Percentiles rank a stretch among this genome's conserved stretches.
Conservation (phyloP, 2,113 vertebrate genomes). For the Enhydra lutris region DNA sequence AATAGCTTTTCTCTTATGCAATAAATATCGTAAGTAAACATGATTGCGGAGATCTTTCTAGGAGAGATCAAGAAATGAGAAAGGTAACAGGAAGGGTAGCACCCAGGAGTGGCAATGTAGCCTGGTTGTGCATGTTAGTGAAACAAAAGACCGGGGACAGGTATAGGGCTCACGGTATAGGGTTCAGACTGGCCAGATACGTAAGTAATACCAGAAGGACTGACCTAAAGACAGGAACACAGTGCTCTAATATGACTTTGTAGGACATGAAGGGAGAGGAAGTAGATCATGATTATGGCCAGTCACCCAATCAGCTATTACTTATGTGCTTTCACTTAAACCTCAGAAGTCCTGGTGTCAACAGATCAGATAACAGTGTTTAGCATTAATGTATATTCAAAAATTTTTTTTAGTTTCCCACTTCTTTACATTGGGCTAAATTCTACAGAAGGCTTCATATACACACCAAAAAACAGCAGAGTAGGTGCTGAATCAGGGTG, state of each 20-base stretch:
- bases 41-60: neutral
- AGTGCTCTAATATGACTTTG: rapidly evolving
- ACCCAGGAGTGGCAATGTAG: rapidly evolving
- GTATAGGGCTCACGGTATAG: neutral
- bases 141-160: neutral
- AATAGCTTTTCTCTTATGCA: neutral
- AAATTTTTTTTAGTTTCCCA: neutral
- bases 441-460: neutral
- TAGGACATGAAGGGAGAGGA: rapidly evolving
- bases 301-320: neutral
- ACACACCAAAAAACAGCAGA: neutral
- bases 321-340: neutral
- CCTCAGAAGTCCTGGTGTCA: too few species aligned
- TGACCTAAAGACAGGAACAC: neutral
- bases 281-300: rapidly evolving
- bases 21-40: neutral
- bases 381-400: neutral
- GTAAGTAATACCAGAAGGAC: neutral
- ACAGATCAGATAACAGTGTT: too few species aligned
- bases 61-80: neutral
- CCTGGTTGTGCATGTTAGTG: neutral
- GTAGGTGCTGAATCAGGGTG: neutral
- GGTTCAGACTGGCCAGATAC: neutral
- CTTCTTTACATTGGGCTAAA: neutral
- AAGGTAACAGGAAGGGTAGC: neutral